Evolutionary conservation across 2,888 invertebrate genomes (phyloP).

Genomic region (Tachina fera): DNA sequence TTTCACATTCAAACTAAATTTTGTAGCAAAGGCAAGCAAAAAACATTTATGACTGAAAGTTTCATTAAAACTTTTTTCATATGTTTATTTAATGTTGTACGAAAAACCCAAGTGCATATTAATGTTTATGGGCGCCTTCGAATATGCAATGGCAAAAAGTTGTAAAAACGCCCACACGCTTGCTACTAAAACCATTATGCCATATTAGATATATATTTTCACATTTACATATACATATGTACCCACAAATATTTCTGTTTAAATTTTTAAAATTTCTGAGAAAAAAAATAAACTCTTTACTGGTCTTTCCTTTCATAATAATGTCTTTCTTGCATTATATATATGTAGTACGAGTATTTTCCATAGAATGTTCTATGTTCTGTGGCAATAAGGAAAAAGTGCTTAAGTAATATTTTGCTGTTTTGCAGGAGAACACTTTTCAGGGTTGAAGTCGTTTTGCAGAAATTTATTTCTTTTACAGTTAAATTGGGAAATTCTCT

Average conservation of each 20-base stretch:
- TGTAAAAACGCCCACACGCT: neutral
- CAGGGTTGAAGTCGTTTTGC: too few species aligned
- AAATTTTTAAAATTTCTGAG: neutral
- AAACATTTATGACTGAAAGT: conserved; percentile 40
- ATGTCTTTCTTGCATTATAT: neutral
- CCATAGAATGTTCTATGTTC: neutral
- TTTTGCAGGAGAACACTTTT: too few species aligned
- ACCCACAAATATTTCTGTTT: neutral
- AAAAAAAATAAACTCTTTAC: neutral
- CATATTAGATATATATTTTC: neutral
- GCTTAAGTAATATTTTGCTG: too few species aligned
- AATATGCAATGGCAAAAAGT: conserved; percentile 1
- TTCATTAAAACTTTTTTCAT: conserved; percentile 37
- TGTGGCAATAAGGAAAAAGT: too few species aligned
- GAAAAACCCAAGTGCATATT: neutral
- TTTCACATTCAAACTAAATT: neutral
- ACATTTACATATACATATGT: neutral
- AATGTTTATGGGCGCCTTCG: neutral
- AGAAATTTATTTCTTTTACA: too few species aligned
- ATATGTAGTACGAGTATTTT: neutral
- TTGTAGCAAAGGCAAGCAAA: neutral
- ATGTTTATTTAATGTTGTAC: conserved; percentile 1
- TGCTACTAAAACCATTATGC: neutral
- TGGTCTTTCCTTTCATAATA: neutral
- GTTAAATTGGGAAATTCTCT: too few species aligned